Percentiles rank a stretch among this genome's conserved stretches.
Evolutionary conservation across 2,888 invertebrate species (phyloP).

Genomic region (Chalcis sispes): DNA sequence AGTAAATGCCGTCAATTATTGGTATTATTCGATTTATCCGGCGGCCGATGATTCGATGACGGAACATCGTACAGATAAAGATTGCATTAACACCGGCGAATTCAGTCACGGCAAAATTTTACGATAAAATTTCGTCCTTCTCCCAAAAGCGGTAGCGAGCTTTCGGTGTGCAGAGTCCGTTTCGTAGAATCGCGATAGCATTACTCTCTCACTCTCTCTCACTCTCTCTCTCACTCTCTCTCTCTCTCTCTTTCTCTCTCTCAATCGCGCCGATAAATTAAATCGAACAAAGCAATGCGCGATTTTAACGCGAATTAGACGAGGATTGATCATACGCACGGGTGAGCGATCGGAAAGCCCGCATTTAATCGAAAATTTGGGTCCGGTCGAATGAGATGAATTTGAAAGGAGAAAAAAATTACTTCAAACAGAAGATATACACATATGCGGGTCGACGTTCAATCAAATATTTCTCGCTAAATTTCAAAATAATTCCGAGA

Average conservation of each 20-base stretch:
- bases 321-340: slow-evolving; percentile 26
- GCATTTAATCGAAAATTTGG: slow-evolving; percentile 22
- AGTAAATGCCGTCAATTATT: slow-evolving; percentile 47
- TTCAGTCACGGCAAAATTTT: too few species aligned
- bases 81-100: not conserved
- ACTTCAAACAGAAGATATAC: slow-evolving; percentile 10
- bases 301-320: slow-evolving; percentile 30
- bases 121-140: too few species aligned
- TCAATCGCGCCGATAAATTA: slow-evolving; percentile 15
- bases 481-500: slow-evolving; percentile 11
- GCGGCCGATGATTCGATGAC: too few species aligned
- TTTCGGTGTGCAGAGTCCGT: too few species aligned
- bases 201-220: too few species aligned
- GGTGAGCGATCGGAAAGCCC: not conserved
- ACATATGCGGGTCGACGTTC: slow-evolving; percentile 30
- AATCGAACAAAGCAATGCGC: slow-evolving; percentile 40
- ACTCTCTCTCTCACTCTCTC: not conserved
- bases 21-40: slow-evolving; percentile 40
- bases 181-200: too few species aligned
- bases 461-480: slow-evolving; percentile 4
- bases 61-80: not conserved
- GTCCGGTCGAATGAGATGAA: not conserved
- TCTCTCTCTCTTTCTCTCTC: not conserved
- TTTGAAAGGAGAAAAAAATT: not conserved
- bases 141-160: too few species aligned